These are phyloP conservation scores for Drosophila pullipes DNA, from an alignment of 2,888 invertebrate species.

Conservation along the genomic window DNA sequence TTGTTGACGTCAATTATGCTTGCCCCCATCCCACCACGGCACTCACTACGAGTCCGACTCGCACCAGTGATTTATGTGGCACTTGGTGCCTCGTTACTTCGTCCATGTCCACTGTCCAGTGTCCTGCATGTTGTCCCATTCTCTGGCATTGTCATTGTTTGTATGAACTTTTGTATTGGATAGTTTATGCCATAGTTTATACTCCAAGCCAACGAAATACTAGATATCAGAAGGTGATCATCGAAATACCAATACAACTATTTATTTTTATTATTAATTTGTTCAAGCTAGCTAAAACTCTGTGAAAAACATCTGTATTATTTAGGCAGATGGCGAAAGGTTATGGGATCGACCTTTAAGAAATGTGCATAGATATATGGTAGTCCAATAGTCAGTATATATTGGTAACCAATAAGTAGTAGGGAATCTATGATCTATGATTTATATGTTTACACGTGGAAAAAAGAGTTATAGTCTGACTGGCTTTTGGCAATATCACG, in stretches of 20 bases:
- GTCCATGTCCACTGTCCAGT: constrained; percentile 14
- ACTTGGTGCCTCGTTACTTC: constrained; percentile 57
- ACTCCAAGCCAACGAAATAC: background rate
- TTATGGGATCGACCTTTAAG: background rate
- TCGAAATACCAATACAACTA: background rate
- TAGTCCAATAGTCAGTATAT: background rate
- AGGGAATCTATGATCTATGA: no score
- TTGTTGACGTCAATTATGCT: constrained; percentile 80
- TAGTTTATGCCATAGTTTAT: constrained; percentile 6
- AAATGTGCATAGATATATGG: background rate
- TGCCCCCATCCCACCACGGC: constrained; percentile 9
- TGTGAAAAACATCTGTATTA: background rate
- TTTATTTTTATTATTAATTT: background rate
- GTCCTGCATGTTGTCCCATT: constrained; percentile 4
- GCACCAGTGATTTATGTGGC: constrained; percentile 69
- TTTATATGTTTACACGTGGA: no score
- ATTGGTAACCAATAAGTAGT: no score
- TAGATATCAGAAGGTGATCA: background rate
- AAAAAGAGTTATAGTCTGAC: background rate
- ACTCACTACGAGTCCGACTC: constrained; percentile 10
- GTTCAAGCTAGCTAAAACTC: background rate
- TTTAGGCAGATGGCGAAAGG: background rate
- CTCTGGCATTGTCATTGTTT: constrained; percentile 13
- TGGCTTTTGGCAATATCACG: background rate
- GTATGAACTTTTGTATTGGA: constrained; percentile 16